Base-by-base conservation (phyloP, 2,888 invertebrate genomes). In the Chorisops tibialis region DNA sequence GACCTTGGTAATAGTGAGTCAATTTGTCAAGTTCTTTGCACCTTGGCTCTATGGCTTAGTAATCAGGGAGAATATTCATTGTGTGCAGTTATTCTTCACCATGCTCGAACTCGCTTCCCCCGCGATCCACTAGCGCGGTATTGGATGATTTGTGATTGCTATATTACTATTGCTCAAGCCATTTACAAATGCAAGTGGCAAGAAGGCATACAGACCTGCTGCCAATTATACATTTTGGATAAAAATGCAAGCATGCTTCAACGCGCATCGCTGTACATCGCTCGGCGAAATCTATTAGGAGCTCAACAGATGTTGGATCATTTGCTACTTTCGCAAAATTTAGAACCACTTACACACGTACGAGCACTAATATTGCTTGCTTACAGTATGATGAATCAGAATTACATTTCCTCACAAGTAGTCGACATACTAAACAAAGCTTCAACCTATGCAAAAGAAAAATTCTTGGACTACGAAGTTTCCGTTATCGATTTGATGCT, bases 401-500 rank as follows among this genome's bases (percentile, higher is more conserved):
- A 70, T 1, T 73, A 73, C 11, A 81, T 83, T 59, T 80, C 84
- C 4, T 81, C 84, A 65, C 81, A 83, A 70, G 82, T 82, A 54
- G 78, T 83, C 54, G 79, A 83, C 68, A 83, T 82, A 62, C 79
- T 87, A 50, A 85, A 87, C 69, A 83, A 85, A 67, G 91, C 91
- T 3, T 79, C 93, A n/a, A 85, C 87, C 16, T 78, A 89, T 63
- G 88, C 91, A 1, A 83, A 84, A 66, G 83, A 85, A 41, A 87
- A 90, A 69, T 87, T 91, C 74, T 80, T 93, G 69, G 87, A 90
- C 67, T 90, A 90, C 72, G 83, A 90, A 66, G 84, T 85, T 48
- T 87, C 90, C 0, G 74, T 90, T 24, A 85, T 88, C 3, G 87
- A 89, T 70, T 84, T 93, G 79, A 87, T 92, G 71, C 83, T 93